Evolutionary conservation across 1,140 invertebrate species (phyloP).

Genomic region (Wiebesia pumilae): DNA sequence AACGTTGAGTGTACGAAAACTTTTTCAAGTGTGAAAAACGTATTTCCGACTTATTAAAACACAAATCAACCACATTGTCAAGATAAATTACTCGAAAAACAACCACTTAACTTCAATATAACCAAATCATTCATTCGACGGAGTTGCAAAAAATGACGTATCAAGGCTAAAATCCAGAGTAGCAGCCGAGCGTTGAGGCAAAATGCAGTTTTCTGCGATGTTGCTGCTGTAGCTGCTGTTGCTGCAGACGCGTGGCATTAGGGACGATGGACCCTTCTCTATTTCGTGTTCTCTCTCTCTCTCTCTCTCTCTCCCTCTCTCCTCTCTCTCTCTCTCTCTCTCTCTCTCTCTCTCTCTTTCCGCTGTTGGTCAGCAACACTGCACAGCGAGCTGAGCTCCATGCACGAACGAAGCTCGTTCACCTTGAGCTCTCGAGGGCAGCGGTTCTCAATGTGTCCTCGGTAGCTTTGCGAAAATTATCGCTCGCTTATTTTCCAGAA

Average conservation of each 20-base stretch:
- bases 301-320: conserved; percentile 6
- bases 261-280: conserved; percentile 64
- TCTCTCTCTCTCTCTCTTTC: neutral
- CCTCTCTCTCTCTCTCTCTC: too few relatives aligned
- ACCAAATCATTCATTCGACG: neutral
- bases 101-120: neutral
- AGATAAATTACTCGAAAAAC: neutral
- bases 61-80: neutral
- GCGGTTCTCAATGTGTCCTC: conserved; percentile 65
- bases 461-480: conserved; percentile 17
- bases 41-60: neutral
- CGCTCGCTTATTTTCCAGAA: neutral
- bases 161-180: neutral
- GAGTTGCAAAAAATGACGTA: neutral
- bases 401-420: conserved; percentile 72
- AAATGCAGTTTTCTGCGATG: conserved; percentile 26
- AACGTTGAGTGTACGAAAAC: too few relatives aligned
- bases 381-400: conserved; percentile 63
- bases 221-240: conserved; percentile 1
- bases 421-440: conserved; percentile 71
- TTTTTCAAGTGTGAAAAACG: neutral
- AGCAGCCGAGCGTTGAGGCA: neutral
- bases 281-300: conserved; percentile 3
- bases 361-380: conserved; percentile 11
- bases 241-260: conserved; percentile 57